Evolutionary conservation across 2,113 vertebrate genomes (phyloP).

Genomic region (Engraulis encrasicolus): DNA sequence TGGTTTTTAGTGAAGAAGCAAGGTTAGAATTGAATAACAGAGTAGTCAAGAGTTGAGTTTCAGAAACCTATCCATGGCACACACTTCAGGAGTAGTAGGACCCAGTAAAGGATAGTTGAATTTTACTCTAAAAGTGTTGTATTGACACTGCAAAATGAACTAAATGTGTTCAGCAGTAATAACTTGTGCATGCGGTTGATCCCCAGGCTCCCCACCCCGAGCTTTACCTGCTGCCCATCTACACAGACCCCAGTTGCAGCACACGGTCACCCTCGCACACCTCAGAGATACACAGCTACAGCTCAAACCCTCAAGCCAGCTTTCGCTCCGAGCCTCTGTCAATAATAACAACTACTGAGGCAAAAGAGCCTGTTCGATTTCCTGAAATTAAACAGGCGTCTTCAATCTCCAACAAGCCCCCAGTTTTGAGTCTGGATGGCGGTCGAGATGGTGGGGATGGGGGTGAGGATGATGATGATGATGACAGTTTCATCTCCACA

Average conservation of each 20-base stretch:
- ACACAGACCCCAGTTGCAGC: constrained; percentile 62
- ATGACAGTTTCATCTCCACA: constrained; percentile 60
- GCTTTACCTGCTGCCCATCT: constrained; percentile 83
- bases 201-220: constrained; percentile 86
- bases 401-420: constrained; percentile 62
- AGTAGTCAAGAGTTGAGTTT: too few relatives aligned
- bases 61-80: background rate
- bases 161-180: too few relatives aligned
- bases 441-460: constrained; percentile 18
- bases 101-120: too few relatives aligned
- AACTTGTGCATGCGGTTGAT: constrained; percentile 9
- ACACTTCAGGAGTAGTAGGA: too few relatives aligned
- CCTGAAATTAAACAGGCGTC: constrained; percentile 64
- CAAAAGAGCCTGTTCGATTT: constrained; percentile 69
- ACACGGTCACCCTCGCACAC: constrained; percentile 69
- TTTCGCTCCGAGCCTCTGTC: constrained; percentile 52
- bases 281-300: constrained; percentile 68
- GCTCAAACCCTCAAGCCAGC: constrained; percentile 41
- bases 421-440: constrained; percentile 50
- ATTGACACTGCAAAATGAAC: too few relatives aligned
- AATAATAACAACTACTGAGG: constrained; percentile 59
- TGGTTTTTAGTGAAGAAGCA: too few relatives aligned
- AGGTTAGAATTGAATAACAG: too few relatives aligned
- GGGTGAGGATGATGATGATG: constrained; percentile 14
- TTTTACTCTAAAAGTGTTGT: too few relatives aligned